Base-by-base conservation (phyloP, 2,113 vertebrate genomes). In the Struthidea cinerea region DNA sequence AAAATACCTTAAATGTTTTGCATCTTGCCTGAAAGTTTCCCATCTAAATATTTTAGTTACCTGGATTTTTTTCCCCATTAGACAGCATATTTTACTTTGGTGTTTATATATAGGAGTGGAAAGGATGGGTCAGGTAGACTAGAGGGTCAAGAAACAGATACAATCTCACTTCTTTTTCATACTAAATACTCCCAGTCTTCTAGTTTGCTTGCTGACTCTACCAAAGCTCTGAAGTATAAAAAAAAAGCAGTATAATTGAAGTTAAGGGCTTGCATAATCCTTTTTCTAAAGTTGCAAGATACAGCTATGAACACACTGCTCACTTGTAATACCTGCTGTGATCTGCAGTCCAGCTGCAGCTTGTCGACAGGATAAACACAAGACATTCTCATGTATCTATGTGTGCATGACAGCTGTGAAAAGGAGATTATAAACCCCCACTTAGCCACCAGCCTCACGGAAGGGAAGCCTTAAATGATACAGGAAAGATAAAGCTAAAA, bases 261-360 rank as follows among this genome's bases (percentile, higher is more conserved):
- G 80, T 89, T 73, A 79, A 87, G 57, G 83, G 19, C 20, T 87
- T 87, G 55, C n/a, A 87, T 76, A 94, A 95, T 87, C 84, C 77
- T 82, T 87, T 81, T 87, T 14, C 77, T 78, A 79, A 91, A 93
- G 84, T 70, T 73, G 46, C 61, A 70, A 94, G 67, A 91, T 83
- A 87, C 0, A 93, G 44, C 49, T 56, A 32, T 27, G 64, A 93
- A 74, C 59, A 67, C 0, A 2, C 37, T 87, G 69, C 84, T 80
- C 55, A 41, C 55, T 92, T 69, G 59, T 93, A 87, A 70, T 77
- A 79, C 89, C 87, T 91, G 84, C 77, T 94, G 95, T 80, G 89
- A 94, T 93, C 56, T 80, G 44, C 75, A 82, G 70, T 67, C 70
- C 86, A 88, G 71, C 71, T 89, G 65, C 60, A 78, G 64, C 73